Percentiles rank a stretch among this genome's conserved stretches.
Conservation (phyloP, 2,797 vertebrate genomes). For the Enteromius thamalakanensis region DNA sequence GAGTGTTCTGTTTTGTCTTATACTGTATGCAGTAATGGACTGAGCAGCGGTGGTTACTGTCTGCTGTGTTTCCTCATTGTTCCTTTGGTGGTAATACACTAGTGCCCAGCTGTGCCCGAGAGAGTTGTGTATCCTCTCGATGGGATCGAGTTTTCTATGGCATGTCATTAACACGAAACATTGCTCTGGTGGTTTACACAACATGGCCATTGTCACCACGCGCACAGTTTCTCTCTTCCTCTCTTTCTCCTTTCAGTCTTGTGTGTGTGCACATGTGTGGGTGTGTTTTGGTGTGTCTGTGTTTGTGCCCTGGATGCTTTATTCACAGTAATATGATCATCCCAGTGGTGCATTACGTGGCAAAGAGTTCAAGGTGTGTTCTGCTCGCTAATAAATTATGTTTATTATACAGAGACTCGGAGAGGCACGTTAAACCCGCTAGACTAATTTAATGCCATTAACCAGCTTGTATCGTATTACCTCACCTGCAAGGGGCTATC, state of each 20-base stretch:
- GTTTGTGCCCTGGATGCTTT: conserved; percentile 24
- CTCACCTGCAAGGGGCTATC: background rate
- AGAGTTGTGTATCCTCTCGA: conserved; percentile 23
- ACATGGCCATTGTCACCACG: conserved; percentile 1
- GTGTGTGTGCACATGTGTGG: conserved; percentile 4
- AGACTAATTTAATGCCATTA: conserved; percentile 41
- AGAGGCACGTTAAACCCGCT: conserved; percentile 22
- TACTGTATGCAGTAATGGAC: background rate
- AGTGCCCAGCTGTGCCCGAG: conserved; percentile 10
- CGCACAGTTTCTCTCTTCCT: background rate
- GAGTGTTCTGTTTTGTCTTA: background rate
- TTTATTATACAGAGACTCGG: conserved; percentile 32
- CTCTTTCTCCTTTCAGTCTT: background rate
- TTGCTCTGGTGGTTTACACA: conserved; percentile 18
- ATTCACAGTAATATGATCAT: conserved; percentile 48
- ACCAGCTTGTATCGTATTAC: conserved; percentile 21
- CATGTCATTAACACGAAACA: conserved; percentile 19
- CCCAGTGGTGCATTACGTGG: conserved; percentile 31
- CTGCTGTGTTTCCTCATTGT: conserved; percentile 40
- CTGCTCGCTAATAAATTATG: conserved; percentile 46
- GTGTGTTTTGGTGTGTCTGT: conserved; percentile 36
- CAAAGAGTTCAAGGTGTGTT: conserved; percentile 38
- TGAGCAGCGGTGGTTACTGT: background rate
- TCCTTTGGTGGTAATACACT: conserved; percentile 13
- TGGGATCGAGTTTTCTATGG: conserved; percentile 8